Base-by-base conservation (phyloP, 1,140 invertebrate genomes). In the Megalonaias nervosa region DNA sequence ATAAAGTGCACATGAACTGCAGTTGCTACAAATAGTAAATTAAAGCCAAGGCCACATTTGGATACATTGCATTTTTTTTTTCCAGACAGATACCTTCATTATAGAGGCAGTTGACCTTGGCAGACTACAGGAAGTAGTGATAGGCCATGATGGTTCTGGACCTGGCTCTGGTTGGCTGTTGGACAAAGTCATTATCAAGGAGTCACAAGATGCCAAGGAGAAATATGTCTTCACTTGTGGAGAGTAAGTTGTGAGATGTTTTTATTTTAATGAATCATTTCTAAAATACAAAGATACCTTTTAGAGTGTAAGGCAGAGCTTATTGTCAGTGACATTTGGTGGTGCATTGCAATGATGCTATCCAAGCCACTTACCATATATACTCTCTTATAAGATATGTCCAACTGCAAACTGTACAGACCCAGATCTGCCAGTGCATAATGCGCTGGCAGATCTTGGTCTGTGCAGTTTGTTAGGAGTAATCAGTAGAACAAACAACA, bases 101-200 rank as follows among this genome's bases (percentile, higher is more conserved):
- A 68, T 89, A 14, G 83, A 86, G 74, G 88, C 87, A 55, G 87
- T 88, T 14, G 84, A 83, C 62, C 68, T 89, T 21, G 86, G 86
- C 19, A 77, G 82, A 57, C 79, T 88, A 65, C 76, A 56, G 56
- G 85, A 84, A 62, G 80, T 89, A 5, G 73, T 75, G 68, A 81
- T 89, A 48, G 85, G 86, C 67, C 87, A 87, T 79, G 84, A 87
- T 80, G 86, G 88, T 2, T 65, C 71, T 60, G 82, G 76, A 1
- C 67, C 82, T 0, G 88, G 86, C 11, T 81, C 85, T 14, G 83
- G 85, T 16, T 90, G 89, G 89, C 85, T 83, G 76, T 79, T 89
- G 73, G 85, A 88, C n/a, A 79, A 81, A 67, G 76, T 89, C 21
- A 64, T 70, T 26, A 66, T 87, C 62, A 80, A 78, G 66, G 77